Conservation (phyloP, 2,888 invertebrate species). For the Noctua janthe region DNA sequence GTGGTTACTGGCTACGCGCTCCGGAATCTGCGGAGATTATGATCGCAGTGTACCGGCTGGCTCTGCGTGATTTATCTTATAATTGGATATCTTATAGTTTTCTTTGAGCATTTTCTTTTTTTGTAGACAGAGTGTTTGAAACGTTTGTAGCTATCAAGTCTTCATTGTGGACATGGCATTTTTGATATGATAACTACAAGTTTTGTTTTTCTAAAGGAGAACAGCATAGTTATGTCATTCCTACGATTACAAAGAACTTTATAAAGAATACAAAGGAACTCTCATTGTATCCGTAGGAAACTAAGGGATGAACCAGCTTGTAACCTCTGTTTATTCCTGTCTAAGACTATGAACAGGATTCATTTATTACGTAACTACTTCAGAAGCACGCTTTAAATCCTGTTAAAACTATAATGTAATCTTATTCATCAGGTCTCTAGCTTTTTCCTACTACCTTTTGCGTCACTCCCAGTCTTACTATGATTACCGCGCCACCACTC, state of each 20-base stretch:
- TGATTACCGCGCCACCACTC: conserved; percentile 8
- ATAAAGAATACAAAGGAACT: not conserved
- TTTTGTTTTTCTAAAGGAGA: not conserved
- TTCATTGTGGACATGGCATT: not conserved
- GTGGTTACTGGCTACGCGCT: conserved; percentile 55
- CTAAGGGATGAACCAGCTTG: not conserved
- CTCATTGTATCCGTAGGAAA: not conserved
- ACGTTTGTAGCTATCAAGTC: not conserved
- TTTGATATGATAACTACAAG: not conserved
- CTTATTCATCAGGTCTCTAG: conserved; percentile 2
- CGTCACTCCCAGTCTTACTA: not conserved
- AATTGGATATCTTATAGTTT: conserved; percentile 39
- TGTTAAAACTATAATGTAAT: not conserved
- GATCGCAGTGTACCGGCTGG: conserved; percentile 48
- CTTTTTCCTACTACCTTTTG: not conserved
- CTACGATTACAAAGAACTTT: not conserved
- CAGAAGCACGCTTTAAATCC: not conserved
- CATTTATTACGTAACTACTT: conserved; percentile 1
- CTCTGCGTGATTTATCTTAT: conserved; percentile 54
- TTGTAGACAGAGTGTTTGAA: not conserved
- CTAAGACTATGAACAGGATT: not conserved
- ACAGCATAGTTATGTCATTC: not conserved
- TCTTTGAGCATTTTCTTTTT: conserved; percentile 21
- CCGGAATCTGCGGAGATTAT: conserved; percentile 55
- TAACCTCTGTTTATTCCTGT: not conserved